Percentiles rank a stretch among this genome's conserved stretches.
Evolutionary conservation across 2,113 vertebrate genomes (phyloP).

Genomic region (Calidris pugnax): DNA sequence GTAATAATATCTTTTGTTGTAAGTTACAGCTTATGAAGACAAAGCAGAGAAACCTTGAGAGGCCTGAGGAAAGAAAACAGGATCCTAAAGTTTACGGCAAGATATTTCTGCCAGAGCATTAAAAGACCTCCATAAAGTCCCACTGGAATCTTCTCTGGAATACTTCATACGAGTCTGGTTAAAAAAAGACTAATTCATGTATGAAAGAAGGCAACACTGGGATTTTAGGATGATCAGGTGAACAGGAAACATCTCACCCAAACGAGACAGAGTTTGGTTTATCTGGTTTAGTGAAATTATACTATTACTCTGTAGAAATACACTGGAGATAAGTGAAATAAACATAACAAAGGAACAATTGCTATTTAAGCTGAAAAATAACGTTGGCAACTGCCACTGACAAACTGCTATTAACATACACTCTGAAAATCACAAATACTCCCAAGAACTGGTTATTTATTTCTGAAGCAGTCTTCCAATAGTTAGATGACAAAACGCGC

Average conservation of each 20-base stretch:
- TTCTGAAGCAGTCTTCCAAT: not conserved
- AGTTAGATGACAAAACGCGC: not conserved
- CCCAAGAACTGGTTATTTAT: not conserved
- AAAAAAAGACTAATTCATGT: not conserved
- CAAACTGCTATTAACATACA: not conserved
- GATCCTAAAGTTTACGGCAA: not conserved
- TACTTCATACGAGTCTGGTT: not conserved
- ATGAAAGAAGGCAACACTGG: not conserved
- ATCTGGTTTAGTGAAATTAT: not conserved
- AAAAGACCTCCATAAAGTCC: not conserved
- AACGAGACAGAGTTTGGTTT: not conserved
- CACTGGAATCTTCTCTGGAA: not conserved
- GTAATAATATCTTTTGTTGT: not conserved
- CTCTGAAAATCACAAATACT: not conserved
- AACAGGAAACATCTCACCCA: not conserved
- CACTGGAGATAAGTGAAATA: not conserved
- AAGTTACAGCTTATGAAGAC: not conserved
- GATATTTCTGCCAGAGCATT: not conserved
- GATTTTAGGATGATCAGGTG: not conserved
- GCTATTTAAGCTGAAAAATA: not conserved
- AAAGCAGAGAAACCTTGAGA: not conserved
- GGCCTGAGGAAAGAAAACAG: not conserved
- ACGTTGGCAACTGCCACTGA: not conserved
- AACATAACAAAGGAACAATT: not conserved
- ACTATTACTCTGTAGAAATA: not conserved